A percentile compares a stretch with the other conserved stretches of the same genome.
phyloP scores from a whole-genome alignment of 2,888 invertebrate species.

The Drosophila phalerata region DNA sequence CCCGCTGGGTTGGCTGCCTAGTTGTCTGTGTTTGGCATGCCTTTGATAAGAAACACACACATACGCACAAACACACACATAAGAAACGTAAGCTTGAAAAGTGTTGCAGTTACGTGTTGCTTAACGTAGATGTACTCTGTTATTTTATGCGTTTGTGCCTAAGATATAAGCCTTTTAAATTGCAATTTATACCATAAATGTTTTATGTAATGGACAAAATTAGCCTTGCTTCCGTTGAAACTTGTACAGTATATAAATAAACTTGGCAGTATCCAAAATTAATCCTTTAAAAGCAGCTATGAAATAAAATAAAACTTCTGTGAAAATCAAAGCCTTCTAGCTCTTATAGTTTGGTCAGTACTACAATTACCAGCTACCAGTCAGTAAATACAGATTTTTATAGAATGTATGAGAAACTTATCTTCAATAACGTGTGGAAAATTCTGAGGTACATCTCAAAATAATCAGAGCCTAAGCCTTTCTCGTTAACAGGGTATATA shows the following conservation, averaged over 20 bases:
- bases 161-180: no score
- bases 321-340: not conserved
- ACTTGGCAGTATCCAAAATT: no score
- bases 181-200: no score
- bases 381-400: not conserved
- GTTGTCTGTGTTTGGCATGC: conserved; percentile 55
- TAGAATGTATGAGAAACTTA: no score
- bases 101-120: not conserved
- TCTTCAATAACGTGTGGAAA: not conserved
- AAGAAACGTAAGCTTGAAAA: conserved; percentile 1
- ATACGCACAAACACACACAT: conserved; percentile 10
- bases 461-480: not conserved
- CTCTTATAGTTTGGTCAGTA: not conserved
- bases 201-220: no score
- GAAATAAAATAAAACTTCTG: no score
- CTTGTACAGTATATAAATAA: no score
- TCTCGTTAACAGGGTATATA: conserved; percentile 25
- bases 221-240: no score
- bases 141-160: no score
- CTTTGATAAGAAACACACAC: conserved; percentile 51
- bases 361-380: no score
- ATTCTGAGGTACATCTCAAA: not conserved
- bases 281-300: no score
- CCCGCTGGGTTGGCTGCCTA: conserved; percentile 44
- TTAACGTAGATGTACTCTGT: conserved; percentile 21